These are phyloP conservation scores for Haplotaxodon microlepis DNA, from an alignment of 2,113 vertebrate genomes.

Conservation along the genomic window DNA sequence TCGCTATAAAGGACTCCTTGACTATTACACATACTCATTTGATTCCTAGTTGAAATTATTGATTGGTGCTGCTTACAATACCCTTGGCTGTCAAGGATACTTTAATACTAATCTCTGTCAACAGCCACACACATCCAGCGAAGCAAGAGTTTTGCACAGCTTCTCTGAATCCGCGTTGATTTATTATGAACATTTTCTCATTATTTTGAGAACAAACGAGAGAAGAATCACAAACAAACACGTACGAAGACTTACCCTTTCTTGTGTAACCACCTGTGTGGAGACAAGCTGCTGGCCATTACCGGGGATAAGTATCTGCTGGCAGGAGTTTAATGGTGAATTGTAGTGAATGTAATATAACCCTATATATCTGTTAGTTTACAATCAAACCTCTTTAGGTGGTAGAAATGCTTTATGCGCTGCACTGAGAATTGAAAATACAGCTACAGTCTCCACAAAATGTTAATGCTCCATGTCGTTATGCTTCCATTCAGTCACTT, in stretches of 20 bases:
- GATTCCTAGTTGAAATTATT: not conserved
- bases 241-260: not conserved
- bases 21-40: not conserved
- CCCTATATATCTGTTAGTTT: not conserved
- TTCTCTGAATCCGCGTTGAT: not conserved
- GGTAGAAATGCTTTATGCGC: not conserved
- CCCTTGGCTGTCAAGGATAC: not conserved
- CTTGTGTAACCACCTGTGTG: not conserved
- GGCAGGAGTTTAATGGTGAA: not conserved
- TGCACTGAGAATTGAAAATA: not conserved
- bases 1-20: not conserved
- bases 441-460: conserved; percentile 4
- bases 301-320: not conserved
- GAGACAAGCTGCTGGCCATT: not conserved
- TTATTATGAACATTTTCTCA: not conserved
- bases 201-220: not conserved
- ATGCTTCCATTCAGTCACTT: conserved; percentile 54
- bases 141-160: not conserved
- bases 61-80: not conserved
- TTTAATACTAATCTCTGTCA: not conserved
- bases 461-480: conserved; percentile 40
- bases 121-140: not conserved
- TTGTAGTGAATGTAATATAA: not conserved
- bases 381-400: not conserved
- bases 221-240: not conserved